Base-by-base conservation (phyloP, 2,797 vertebrate species). In the Discoglossus pictus region DNA sequence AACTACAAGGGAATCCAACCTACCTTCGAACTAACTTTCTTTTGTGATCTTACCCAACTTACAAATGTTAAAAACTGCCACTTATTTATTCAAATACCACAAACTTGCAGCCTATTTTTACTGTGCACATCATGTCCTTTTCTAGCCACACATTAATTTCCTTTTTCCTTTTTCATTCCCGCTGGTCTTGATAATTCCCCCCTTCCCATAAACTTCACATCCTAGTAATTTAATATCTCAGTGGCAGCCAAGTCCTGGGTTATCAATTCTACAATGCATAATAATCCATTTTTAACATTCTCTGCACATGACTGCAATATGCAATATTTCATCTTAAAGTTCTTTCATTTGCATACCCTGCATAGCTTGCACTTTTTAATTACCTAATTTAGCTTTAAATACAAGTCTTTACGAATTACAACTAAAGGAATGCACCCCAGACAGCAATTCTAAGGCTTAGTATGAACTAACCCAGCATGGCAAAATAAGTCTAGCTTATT, bases 371-470 rank as follows among this genome's bases (percentile, higher is more conserved):
- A 47, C 43, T 63, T 70, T 69, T 58, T 62, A 56, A 70, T 63
- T 70, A 55, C 42, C 59, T 16, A 35, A 35, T 64, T 64, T 53
- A 58, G 44, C 44, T 36, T 71, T 51, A 71, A 71, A 58, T 71
- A 63, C 60, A 63, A 61, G 50, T 34, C 66, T 62, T 40, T 55
- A 43, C 68, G 60, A 64, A 71, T 71, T 71, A 71, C 46, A 59
- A 50, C 47, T 71, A 58, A 71, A 64, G 68, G 46, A 71, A 71
- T 71, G 59, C 44, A 71, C 68, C 68, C 68, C 12, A 71, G 53
- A 52, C 53, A 35, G 61, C 10, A 34, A 58, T 71, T 51, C 40
- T 23, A 25, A 15, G 11, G 44, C 48, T 71, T 43, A 51, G 52
- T 61, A 51, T 62, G 60, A 51, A 64, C 36, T 35, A 42, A 27